phyloP scores from a whole-genome alignment of 2,888 invertebrate genomes.

The Lymantria monacha region DNA sequence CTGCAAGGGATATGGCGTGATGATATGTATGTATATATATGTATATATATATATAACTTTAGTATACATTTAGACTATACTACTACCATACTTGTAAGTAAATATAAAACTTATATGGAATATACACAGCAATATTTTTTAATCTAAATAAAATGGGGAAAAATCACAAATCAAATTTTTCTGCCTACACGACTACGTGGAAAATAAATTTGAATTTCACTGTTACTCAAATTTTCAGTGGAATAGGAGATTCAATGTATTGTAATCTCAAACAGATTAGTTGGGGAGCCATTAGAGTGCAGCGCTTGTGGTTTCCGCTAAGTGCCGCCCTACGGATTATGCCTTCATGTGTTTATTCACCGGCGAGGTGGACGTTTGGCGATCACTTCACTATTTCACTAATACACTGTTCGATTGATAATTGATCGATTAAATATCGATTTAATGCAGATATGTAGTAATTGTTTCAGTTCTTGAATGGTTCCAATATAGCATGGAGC shows the following conservation, averaged over 20 bases:
- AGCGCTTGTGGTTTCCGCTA: conserved; percentile 71
- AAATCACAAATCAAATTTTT: too few species aligned
- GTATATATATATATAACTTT: too few species aligned
- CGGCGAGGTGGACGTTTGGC: conserved; percentile 70
- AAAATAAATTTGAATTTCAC: too few species aligned
- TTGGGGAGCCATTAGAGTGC: conserved; percentile 72
- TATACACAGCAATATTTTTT: too few species aligned
- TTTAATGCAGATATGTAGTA: conserved; percentile 25
- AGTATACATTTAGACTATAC: too few species aligned
- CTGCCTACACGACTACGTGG: too few species aligned
- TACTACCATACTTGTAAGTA: too few species aligned
- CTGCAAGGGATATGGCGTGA: too few species aligned
- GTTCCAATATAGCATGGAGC: conserved; percentile 7
- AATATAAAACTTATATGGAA: too few species aligned
- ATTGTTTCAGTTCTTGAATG: neutral
- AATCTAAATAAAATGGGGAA: too few species aligned
- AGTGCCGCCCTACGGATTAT: conserved; percentile 77
- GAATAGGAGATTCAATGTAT: conserved; percentile 56
- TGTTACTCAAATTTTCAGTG: conserved; percentile 7
- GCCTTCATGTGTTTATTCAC: conserved; percentile 62
- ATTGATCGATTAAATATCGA: conserved; percentile 66
- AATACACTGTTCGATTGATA: conserved; percentile 61
- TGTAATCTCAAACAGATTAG: conserved; percentile 74
- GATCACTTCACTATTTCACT: conserved; percentile 63
- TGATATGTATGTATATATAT: too few species aligned